Conservation (phyloP, 2,888 invertebrate genomes). For the Catocala fraxini region DNA sequence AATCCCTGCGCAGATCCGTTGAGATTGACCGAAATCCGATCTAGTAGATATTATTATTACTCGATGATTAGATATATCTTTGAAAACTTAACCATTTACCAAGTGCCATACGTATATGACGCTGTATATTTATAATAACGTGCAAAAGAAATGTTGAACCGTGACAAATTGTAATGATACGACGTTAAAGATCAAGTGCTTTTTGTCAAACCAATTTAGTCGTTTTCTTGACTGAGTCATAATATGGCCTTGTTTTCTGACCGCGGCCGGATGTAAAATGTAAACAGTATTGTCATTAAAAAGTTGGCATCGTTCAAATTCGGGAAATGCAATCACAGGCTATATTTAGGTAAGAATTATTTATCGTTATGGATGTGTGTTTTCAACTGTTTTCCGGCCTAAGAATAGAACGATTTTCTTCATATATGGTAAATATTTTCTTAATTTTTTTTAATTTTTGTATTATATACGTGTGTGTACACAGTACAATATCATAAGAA, state of each 20-base stretch:
- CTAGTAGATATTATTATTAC: no score
- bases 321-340: slow-evolving; percentile 12
- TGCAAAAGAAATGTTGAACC: slow-evolving; percentile 21
- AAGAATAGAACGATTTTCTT: neutral
- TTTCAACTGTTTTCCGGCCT: neutral
- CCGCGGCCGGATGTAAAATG: slow-evolving; percentile 16
- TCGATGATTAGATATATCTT: no score
- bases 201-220: slow-evolving; percentile 26
- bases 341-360: slow-evolving; percentile 9
- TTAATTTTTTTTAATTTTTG: no score
- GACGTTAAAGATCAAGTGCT: slow-evolving; percentile 15
- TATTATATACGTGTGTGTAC: no score
- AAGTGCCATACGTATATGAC: no score
- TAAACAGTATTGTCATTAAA: slow-evolving; percentile 27
- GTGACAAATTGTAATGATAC: slow-evolving; percentile 26
- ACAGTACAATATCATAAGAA: no score
- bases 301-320: slow-evolving; percentile 16
- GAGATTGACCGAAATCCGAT: no score
- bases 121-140: slow-evolving; percentile 4
- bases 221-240: slow-evolving; percentile 23
- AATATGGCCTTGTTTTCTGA: slow-evolving; percentile 15
- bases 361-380: neutral
- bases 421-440: no score
- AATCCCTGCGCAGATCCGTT: no score
- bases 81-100: no score